A percentile compares a stretch with the other conserved stretches of the same genome.
These are phyloP conservation scores for Holacanthella duospinosa DNA, from an alignment of 2,888 invertebrate species.

Conservation along the genomic window DNA sequence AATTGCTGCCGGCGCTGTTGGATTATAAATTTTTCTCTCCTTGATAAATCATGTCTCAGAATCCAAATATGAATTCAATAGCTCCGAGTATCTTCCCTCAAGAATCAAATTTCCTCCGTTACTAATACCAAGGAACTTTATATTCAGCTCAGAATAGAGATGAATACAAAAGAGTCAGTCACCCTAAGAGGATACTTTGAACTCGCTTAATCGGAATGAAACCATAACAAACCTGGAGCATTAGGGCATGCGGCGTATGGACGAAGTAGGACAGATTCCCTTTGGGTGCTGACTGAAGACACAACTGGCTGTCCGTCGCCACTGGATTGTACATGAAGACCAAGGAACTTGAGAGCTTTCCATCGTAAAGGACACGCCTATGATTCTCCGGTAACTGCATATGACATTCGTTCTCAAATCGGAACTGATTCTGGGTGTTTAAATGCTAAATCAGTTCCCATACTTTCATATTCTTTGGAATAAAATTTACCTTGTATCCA, in stretches of 20 bases:
- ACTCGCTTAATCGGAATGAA: too few relatives aligned
- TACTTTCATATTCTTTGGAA: constrained; percentile 49
- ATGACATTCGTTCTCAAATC: constrained; percentile 99
- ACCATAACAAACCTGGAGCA: constrained; percentile 87
- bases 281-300: constrained; percentile 95
- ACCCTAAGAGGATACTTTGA: too few relatives aligned
- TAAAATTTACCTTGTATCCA: constrained; percentile 75
- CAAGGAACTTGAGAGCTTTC: constrained; percentile 88
- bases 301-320: constrained; percentile 96
- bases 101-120: constrained; percentile 8
- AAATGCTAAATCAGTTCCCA: constrained; percentile 84
- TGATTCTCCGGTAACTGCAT: constrained; percentile 70
- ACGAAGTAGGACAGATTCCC: constrained; percentile 96
- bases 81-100: constrained; percentile 8
- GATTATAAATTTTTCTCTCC: too few relatives aligned
- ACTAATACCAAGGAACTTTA: too few relatives aligned
- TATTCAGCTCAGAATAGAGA: too few relatives aligned
- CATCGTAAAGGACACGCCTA: constrained; percentile 82
- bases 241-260: constrained; percentile 97
- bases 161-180: too few relatives aligned
- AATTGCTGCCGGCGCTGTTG: background rate
- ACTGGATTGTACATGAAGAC: constrained; percentile 99
- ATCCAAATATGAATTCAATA: background rate
- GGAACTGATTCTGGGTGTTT: constrained; percentile 97
- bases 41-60: too few relatives aligned